These are phyloP conservation scores for Geopemphigus sp. DNA, from an alignment of 1,140 invertebrate genomes.

Conservation along the genomic window DNA sequence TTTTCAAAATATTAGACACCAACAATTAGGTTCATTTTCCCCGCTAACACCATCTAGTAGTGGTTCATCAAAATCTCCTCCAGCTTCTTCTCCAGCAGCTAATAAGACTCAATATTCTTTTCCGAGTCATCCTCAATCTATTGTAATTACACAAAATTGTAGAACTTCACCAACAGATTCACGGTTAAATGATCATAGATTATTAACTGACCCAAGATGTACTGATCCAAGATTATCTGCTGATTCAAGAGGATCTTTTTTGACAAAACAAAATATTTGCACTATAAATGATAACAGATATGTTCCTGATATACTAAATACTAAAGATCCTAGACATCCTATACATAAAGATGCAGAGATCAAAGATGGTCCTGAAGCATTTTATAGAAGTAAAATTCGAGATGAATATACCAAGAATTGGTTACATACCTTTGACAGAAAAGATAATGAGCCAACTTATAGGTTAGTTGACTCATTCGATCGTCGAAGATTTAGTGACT, in stretches of 20 bases:
- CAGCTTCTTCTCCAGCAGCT: conserved; percentile 50
- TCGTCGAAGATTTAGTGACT: conserved; percentile 31
- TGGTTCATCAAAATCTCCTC: conserved; percentile 51
- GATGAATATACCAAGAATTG: conserved; percentile 46
- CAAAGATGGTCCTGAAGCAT: conserved; percentile 44
- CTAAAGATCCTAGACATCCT: conserved; percentile 43
- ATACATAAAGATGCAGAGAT: conserved; percentile 47
- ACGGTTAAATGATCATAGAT: conserved; percentile 16
- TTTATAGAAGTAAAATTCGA: conserved; percentile 44
- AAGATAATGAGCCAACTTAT: conserved; percentile 38
- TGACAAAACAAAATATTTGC: conserved; percentile 45
- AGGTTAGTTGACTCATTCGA: conserved; percentile 17
- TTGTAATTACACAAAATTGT: neutral
- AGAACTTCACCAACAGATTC: conserved; percentile 27
- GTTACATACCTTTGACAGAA: conserved; percentile 39
- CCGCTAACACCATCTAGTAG: conserved; percentile 51
- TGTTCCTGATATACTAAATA: conserved; percentile 42
- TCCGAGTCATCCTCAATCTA: conserved; percentile 67
- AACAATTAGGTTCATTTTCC: conserved; percentile 52
- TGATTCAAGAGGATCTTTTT: conserved; percentile 43
- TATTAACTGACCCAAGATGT: conserved; percentile 22
- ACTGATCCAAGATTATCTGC: conserved; percentile 38
- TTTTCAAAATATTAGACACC: conserved; percentile 50
- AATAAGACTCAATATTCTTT: conserved; percentile 79
- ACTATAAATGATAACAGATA: conserved; percentile 46